These are phyloP conservation scores for Oceanites oceanicus DNA, from an alignment of 2,113 vertebrate genomes.

Conservation along the genomic window DNA sequence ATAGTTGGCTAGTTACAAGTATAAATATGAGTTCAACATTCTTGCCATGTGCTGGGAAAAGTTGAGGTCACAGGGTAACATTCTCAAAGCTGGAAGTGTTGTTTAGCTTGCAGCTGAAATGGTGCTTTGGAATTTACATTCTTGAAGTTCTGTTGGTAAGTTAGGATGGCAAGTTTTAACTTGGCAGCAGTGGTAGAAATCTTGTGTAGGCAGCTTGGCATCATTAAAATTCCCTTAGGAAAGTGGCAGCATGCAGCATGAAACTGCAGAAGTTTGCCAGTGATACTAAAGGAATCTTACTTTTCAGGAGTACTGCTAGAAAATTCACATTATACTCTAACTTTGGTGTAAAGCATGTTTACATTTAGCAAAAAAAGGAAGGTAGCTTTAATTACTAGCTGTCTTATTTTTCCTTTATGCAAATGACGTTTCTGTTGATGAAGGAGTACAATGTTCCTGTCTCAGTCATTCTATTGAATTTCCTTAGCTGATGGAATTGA, in stretches of 20 bases:
- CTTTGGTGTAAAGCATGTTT: background rate
- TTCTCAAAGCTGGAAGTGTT: background rate
- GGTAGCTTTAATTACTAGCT: background rate
- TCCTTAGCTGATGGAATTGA: background rate
- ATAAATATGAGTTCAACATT: background rate
- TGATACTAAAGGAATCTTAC: background rate
- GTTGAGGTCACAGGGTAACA: background rate
- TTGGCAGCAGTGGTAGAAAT: background rate
- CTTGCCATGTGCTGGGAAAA: background rate
- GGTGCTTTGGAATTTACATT: background rate
- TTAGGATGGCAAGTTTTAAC: background rate
- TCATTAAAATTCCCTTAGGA: background rate
- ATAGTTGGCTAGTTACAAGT: background rate
- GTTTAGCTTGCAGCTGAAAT: background rate
- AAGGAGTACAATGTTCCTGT: background rate
- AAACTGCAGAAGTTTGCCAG: background rate
- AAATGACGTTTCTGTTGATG: background rate
- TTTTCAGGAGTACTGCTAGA: background rate
- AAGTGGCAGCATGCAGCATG: background rate
- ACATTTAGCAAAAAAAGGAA: background rate
- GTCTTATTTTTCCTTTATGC: background rate
- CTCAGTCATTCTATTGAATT: background rate
- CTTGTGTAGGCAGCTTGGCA: background rate
- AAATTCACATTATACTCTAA: background rate
- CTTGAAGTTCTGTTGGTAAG: background rate